Base-by-base conservation (phyloP, 2,797 vertebrate genomes). In the Cossypha niveicapilla region DNA sequence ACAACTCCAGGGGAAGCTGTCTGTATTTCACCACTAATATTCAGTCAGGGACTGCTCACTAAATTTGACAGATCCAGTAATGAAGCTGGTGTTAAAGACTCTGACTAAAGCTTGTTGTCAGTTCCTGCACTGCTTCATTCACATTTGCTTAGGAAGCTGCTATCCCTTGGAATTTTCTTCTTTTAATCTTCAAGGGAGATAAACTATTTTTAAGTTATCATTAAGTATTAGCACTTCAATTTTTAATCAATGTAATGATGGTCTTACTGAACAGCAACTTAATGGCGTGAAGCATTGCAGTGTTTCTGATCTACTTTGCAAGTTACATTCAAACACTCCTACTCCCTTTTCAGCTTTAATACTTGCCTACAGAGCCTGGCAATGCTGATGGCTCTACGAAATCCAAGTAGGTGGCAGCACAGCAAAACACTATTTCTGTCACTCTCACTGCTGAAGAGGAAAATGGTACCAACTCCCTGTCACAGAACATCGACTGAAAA, bases 391-490 rank as follows among this genome's bases (percentile, higher is more conserved):
- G 84, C 92, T 89, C 88, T 85, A 92, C 1, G 3, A 94, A 95
- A 93, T 91, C 85, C 65, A 95, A 96, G 91, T 95, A 96, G 93
- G 95, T 95, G 94, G 91, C 93, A 96, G 93, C 89, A 94, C 75
- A 92, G 96, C 82, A 94, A 93, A 92, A 95, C 78, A 72, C 92
- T 96, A 96, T 96, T 96, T 92, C 93, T 94, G 81, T 94, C 89
- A 83, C 66, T 89, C 80, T 83, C 45, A 68, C 54, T 53, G 87
- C 62, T 86, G 75, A 91, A 92, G 75, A 92, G 67, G 85, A 95
- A 95, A 93, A 90, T 34, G 54, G 92, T 80, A 95, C 72, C 72
- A 94, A 83, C 30, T 95, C 85, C 44, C 51, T 75, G 50, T 68
- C 76, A 94, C 0, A 51, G 34, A 94, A 95, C 92, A 94, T 6